Evolutionary conservation across 2,113 vertebrate genomes (phyloP).

Genomic region (Brienomyrus longianalis): DNA sequence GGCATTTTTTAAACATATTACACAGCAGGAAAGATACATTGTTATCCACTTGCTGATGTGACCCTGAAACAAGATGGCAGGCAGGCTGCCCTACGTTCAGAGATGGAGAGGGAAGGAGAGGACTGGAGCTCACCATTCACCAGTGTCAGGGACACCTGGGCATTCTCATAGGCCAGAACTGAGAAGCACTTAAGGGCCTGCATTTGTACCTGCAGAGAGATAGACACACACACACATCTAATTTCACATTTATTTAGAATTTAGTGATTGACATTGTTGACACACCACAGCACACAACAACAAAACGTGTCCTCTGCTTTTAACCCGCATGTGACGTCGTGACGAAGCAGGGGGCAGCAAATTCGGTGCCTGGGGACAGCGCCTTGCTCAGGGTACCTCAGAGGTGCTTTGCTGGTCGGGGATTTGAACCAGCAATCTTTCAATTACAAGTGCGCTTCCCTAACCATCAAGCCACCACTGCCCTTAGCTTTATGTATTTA

Average conservation of each 20-base stretch:
- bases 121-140: slow-evolving; percentile 77
- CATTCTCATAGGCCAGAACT: slow-evolving; percentile 94
- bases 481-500: background rate
- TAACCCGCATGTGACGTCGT: too few relatives aligned
- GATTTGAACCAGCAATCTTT: too few relatives aligned
- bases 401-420: too few relatives aligned
- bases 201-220: slow-evolving; percentile 81
- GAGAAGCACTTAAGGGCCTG: slow-evolving; percentile 97
- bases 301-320: too few relatives aligned
- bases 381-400: too few relatives aligned
- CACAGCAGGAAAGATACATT: background rate
- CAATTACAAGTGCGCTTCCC: too few relatives aligned
- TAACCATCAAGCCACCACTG: too few relatives aligned
- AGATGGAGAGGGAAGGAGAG: background rate
- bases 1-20: background rate
- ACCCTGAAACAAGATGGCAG: background rate
- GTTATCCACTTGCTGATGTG: background rate
- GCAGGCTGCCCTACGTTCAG: background rate
- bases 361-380: too few relatives aligned
- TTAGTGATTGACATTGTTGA: too few relatives aligned
- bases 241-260: background rate
- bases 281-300: too few relatives aligned
- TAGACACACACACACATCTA: background rate
- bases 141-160: slow-evolving; percentile 91
- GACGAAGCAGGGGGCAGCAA: too few relatives aligned